Evolutionary conservation across 2,888 invertebrate species (phyloP).

Genomic region (Luperina testacea): DNA sequence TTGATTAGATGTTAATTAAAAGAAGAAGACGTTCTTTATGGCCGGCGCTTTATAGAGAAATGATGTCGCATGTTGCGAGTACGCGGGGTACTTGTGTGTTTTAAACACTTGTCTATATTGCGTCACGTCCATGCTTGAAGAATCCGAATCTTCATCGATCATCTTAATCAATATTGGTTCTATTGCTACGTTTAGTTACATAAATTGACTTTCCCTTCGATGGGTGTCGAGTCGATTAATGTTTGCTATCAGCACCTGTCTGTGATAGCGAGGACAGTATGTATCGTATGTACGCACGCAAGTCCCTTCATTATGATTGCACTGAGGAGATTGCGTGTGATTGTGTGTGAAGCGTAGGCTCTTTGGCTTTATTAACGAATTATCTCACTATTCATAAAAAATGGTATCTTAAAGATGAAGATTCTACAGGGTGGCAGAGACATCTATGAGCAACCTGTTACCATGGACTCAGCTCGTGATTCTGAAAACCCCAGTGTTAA

Average conservation of each 20-base stretch:
- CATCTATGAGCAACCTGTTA: neutral
- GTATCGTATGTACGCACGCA: constrained; percentile 21
- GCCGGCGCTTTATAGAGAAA: constrained; percentile 64
- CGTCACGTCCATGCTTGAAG: constrained; percentile 77
- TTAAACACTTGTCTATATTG: constrained; percentile 68
- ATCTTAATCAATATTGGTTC: constrained; percentile 83
- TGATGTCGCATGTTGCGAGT: constrained; percentile 74
- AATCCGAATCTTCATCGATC: constrained; percentile 75
- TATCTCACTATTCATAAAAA: neutral
- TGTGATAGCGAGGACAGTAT: constrained; percentile 38
- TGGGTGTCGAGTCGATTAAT: constrained; percentile 53
- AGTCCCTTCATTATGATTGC: constrained; percentile 46
- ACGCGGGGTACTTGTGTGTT: constrained; percentile 68
- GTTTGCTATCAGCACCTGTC: constrained; percentile 51
- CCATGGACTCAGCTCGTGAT: neutral
- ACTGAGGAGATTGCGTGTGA: constrained; percentile 33
- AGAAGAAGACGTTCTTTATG: constrained; percentile 82
- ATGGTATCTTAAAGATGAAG: neutral
- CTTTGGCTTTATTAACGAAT: neutral
- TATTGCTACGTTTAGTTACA: constrained; percentile 83
- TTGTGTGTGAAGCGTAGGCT: constrained; percentile 13
- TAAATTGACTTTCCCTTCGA: constrained; percentile 83
- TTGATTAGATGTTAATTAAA: constrained; percentile 86
- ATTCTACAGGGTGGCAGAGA: neutral
- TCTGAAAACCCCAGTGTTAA: neutral